A percentile compares a stretch with the other conserved stretches of the same genome.
phyloP scores from a whole-genome alignment of 2,888 invertebrate species.

The Neoaliturus tenellus region DNA sequence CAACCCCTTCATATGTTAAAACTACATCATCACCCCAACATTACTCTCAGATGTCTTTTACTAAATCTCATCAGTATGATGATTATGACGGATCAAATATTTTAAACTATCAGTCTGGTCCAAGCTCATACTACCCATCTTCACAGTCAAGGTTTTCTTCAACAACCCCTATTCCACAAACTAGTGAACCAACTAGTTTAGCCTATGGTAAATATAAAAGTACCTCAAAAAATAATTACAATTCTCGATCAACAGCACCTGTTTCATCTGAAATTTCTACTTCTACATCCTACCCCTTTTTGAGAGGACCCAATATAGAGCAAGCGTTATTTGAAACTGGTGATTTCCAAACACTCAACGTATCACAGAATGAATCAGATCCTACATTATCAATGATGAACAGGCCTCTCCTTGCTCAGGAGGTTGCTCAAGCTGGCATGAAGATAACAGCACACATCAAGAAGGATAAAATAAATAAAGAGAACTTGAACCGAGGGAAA shows the following conservation, averaged over 20 bases:
- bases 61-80: not conserved
- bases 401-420: slow-evolving; percentile 48
- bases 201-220: not conserved
- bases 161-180: slow-evolving; percentile 4
- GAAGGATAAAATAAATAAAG: not conserved
- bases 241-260: not conserved
- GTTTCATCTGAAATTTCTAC: not conserved
- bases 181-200: not conserved
- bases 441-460: slow-evolving; percentile 34
- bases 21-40: not conserved
- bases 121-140: not conserved
- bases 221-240: not conserved
- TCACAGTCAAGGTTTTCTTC: not conserved
- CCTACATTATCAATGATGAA: slow-evolving; percentile 46
- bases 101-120: not conserved
- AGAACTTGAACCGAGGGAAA: slow-evolving; percentile 17
- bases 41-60: not conserved
- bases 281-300: slow-evolving; percentile 8
- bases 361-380: not conserved
- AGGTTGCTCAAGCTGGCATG: slow-evolving; percentile 56
- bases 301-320: slow-evolving; percentile 49
- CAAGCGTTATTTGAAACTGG: slow-evolving; percentile 50
- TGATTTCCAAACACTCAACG: slow-evolving; percentile 4
- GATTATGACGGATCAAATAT: not conserved
- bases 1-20: not conserved